Evolutionary conservation across 2,113 vertebrate genomes (phyloP), one percentile per base, ranked within the genome.

Genomic region (Uria lomvia): DNA sequence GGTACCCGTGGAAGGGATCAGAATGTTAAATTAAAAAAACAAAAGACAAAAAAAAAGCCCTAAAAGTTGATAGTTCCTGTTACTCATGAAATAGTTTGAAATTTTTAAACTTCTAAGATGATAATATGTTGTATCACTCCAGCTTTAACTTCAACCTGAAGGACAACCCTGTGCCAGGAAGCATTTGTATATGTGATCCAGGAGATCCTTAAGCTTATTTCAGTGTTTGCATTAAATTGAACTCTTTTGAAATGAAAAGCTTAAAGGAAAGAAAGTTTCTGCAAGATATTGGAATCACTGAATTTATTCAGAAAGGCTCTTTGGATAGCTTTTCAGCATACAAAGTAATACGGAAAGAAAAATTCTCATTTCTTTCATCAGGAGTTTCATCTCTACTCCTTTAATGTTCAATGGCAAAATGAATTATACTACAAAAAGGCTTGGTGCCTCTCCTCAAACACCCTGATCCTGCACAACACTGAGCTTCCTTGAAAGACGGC

Each of bases 301-400:
- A 87, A 88, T 92, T 92, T 90, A 93, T 93, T 96, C 87, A 63
- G 77, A 82, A 90, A 91, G 81, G 34, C 32, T 88, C 62, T 96
- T 95, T 88, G 81, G 77, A 49, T 67, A 87, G 85, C 59, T 95
- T 96, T 96, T 90, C 74, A 88, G 81, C 77, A 82, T 88, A 91
- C 27, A 87, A 94, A 97, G 83, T 55, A 89, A 85, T 23, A 81
- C 12, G 82, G 62, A 70, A 89, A 66, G 74, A 87, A 95, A 89
- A 93, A 62, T 63, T 80, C 53, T 82, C 38, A 55, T 88, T 94
- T 76, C 87, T 97, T 95, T 96, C 91, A 94, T 93, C 91, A 83
- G 62, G n/a, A 86, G 78, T 94, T 97, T 97, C 67, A 94, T 95
- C 71, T 93, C 59, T 59, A 36, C 19, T 78, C 42, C 66, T 95